phyloP scores from a whole-genome alignment of 2,888 invertebrate species.

The Pollenia labialis region DNA sequence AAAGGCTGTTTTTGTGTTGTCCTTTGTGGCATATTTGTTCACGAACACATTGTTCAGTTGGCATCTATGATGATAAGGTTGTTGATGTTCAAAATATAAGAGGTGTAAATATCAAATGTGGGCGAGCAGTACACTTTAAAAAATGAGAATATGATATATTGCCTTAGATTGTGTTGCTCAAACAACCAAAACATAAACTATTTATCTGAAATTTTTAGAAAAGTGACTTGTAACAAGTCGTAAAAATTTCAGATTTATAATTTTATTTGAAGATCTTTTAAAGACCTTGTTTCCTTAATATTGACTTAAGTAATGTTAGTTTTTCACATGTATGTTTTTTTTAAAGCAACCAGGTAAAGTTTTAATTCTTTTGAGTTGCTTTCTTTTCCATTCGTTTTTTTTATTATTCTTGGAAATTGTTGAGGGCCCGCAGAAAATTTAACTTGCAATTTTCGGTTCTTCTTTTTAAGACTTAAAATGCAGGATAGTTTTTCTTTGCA shows the following conservation, averaged over 20 bases:
- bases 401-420: slow-evolving; percentile 18
- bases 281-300: too few relatives aligned
- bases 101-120: not conserved
- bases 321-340: not conserved
- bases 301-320: too few relatives aligned
- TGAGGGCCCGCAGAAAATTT: slow-evolving; percentile 66
- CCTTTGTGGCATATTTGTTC: slow-evolving; percentile 46
- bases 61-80: not conserved
- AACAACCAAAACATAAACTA: too few relatives aligned
- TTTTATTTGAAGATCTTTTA: too few relatives aligned
- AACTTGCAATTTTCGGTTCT: slow-evolving; percentile 24
- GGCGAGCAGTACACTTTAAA: not conserved
- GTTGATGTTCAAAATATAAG: not conserved
- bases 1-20: slow-evolving; percentile 33
- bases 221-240: too few relatives aligned
- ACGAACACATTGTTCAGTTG: slow-evolving; percentile 23
- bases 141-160: too few relatives aligned
- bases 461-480: slow-evolving; percentile 4
- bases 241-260: too few relatives aligned
- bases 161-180: too few relatives aligned
- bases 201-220: too few relatives aligned
- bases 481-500: slow-evolving; percentile 12
- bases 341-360: not conserved
- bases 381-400: slow-evolving; percentile 2
- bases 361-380: slow-evolving; percentile 2